phyloP scores from a whole-genome alignment of 1,140 invertebrate species.

The Diachasmimorpha longicaudata region DNA sequence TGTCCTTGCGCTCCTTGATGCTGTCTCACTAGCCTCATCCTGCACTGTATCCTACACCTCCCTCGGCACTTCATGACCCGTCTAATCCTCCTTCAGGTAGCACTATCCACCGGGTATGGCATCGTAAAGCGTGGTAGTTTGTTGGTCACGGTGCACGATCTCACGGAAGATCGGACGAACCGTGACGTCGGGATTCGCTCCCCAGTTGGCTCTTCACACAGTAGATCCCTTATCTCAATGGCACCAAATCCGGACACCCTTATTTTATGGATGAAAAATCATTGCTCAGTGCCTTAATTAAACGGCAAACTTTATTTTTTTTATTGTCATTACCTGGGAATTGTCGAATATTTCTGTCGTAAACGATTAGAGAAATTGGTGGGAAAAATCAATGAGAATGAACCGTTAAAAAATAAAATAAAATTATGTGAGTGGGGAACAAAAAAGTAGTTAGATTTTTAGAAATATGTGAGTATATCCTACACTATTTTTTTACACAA shows the following conservation, averaged over 20 bases:
- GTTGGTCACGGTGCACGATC: slow-evolving; percentile 26
- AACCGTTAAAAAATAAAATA: too few species aligned
- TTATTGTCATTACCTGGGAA: too few species aligned
- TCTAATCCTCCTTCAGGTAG: slow-evolving; percentile 43
- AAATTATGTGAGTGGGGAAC: too few species aligned
- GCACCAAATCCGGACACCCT: neutral
- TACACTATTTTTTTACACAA: too few species aligned
- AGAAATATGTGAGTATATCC: too few species aligned
- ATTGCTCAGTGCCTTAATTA: neutral
- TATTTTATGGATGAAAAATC: neutral
- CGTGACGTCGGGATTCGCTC: slow-evolving; percentile 16
- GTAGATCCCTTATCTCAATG: neutral
- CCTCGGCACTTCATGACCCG: slow-evolving; percentile 35
- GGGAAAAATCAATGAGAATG: too few species aligned
- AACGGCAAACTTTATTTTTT: neutral
- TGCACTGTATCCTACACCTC: neutral
- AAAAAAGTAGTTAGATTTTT: too few species aligned
- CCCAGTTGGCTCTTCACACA: slow-evolving; percentile 1
- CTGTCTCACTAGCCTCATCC: neutral
- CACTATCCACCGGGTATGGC: slow-evolving; percentile 17
- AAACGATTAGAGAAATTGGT: too few species aligned
- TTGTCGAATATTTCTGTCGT: too few species aligned
- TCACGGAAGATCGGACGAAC: slow-evolving; percentile 18
- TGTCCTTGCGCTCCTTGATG: neutral
- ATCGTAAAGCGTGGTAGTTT: slow-evolving; percentile 26